Evolutionary conservation across 2,888 invertebrate species (phyloP).

Genomic region (Hypselothyrea guttata): DNA sequence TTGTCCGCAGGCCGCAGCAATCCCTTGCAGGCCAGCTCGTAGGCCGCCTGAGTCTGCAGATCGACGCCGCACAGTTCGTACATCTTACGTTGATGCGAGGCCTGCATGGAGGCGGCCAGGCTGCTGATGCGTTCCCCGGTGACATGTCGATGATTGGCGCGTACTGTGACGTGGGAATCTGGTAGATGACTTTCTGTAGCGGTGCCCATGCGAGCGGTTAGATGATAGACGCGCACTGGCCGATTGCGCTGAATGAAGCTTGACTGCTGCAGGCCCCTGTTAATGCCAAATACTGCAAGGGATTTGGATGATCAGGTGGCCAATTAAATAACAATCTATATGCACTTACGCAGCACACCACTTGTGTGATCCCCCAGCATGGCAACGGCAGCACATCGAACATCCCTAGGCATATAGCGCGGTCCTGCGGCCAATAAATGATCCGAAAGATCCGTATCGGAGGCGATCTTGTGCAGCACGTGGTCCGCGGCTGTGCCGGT

Average conservation of each 20-base stretch:
- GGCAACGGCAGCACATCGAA: conserved; percentile 85
- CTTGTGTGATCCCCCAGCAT: conserved; percentile 86
- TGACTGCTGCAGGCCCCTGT: conserved; percentile 85
- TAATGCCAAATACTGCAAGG: conserved; percentile 87
- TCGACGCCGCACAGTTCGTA: conserved; percentile 91
- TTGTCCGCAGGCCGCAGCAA: conserved; percentile 88
- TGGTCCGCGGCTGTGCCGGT: conserved; percentile 85
- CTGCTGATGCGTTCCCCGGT: conserved; percentile 87
- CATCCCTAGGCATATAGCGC: conserved; percentile 87
- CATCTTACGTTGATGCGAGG: conserved; percentile 93
- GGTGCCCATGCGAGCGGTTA: conserved; percentile 89
- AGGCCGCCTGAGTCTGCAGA: conserved; percentile 93
- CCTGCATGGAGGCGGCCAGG: conserved; percentile 90
- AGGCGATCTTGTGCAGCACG: conserved; percentile 84
- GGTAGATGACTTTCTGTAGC: conserved; percentile 89
- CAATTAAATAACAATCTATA: background rate
- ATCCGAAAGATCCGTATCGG: conserved; percentile 86
- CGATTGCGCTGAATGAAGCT: conserved; percentile 85
- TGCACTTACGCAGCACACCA: conserved; percentile 87
- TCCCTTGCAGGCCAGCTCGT: conserved; percentile 93
- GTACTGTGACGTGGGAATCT: conserved; percentile 88
- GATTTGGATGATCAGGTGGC: background rate
- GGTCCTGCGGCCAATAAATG: conserved; percentile 89
- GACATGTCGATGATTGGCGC: conserved; percentile 88
- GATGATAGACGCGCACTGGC: conserved; percentile 87